Evolutionary conservation across 2,888 invertebrate species (phyloP), one percentile per base, ranked within the genome.

Genomic region (Tetragonisca angustula): DNA sequence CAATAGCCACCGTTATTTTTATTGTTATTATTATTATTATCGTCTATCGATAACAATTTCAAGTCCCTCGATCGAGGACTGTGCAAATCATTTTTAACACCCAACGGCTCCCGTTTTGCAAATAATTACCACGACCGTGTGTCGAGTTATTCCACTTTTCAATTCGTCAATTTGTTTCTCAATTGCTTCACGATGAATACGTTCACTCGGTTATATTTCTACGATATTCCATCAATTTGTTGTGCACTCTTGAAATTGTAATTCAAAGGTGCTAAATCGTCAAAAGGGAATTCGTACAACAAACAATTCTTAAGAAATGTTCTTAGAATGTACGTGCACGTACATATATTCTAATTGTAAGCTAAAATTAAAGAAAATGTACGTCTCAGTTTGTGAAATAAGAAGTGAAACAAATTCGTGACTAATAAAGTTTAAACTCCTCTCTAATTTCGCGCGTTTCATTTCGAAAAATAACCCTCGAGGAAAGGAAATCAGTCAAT

Each of bases 91-190:
- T 27, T 32, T 52, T 43, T 17, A 54, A 84, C 84, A 84, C 78
- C 75, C 68, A 59, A 59, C 67, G 43, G 56, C 83, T 83, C 84
- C 83, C 84, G 50, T n/a, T 83, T 83, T 83, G 83, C 72, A 83
- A 84, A 83, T 84, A 84, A 84, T 84, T 84, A 84, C 79, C 69
- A 59, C 70, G 73, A 74, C n/a, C 70, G 76, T 77, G 74, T 77
- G 74, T 75, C 72, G 61, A 78, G 24, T 65, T 61, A 43, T 68
- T 68, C 61, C 61, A 24, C 1, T 24, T 27, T 65, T 65, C 13
- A 15, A n/a, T 15, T 56, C n/a, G 9, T 6, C 4, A 24, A 54
- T 27, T 61, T 17, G 17, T 61, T 61, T 65, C 50, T 32, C 32
- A 17, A 19, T 65, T 54, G 21, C 1, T n/a, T 27, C n/a, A 21